These are phyloP conservation scores for Agrochola lychnidis DNA, from an alignment of 2,888 invertebrate species.

Conservation along the genomic window DNA sequence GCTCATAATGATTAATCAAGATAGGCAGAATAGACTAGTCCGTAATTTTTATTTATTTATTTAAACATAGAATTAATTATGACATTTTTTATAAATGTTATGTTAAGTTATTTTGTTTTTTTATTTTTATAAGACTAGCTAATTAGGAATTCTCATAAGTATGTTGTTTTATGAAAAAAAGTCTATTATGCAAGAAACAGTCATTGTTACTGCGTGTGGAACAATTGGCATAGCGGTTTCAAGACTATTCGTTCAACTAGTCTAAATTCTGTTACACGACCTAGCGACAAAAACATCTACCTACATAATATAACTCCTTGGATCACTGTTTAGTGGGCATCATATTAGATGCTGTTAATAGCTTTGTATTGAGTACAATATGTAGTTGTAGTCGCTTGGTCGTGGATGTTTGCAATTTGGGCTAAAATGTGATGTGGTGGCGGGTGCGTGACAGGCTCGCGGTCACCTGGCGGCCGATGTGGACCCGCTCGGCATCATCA, in stretches of 20 bases:
- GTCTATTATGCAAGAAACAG: conserved; percentile 39
- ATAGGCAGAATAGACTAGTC: conserved; percentile 37
- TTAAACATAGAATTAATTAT: conserved; percentile 11
- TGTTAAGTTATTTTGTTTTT: conserved; percentile 36
- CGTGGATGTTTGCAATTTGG: conserved; percentile 74
- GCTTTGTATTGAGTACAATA: conserved; percentile 15
- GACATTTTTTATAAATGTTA: conserved; percentile 29
- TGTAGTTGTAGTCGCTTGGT: conserved; percentile 69
- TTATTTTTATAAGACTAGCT: conserved; percentile 33
- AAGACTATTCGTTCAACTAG: conserved; percentile 65
- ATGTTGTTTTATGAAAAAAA: conserved; percentile 13
- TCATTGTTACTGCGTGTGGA: conserved; percentile 73
- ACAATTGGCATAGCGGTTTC: conserved; percentile 77
- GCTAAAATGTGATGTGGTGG: conserved; percentile 83
- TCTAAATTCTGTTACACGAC: conserved; percentile 74
- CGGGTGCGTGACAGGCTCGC: conserved; percentile 93
- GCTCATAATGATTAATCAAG: conserved; percentile 42
- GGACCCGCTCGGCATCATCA: conserved; percentile 98
- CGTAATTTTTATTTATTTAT: conserved; percentile 28
- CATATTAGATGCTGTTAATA: conserved; percentile 18
- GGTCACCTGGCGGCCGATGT: conserved; percentile 98
- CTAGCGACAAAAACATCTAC: conserved; percentile 67
- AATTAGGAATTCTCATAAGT: conserved; percentile 24
- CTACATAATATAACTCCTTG: conserved; percentile 20
- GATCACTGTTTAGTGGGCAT: conserved; percentile 12